Base-by-base conservation (phyloP, 2,797 vertebrate genomes). In the Benthosema pterotum region DNA sequence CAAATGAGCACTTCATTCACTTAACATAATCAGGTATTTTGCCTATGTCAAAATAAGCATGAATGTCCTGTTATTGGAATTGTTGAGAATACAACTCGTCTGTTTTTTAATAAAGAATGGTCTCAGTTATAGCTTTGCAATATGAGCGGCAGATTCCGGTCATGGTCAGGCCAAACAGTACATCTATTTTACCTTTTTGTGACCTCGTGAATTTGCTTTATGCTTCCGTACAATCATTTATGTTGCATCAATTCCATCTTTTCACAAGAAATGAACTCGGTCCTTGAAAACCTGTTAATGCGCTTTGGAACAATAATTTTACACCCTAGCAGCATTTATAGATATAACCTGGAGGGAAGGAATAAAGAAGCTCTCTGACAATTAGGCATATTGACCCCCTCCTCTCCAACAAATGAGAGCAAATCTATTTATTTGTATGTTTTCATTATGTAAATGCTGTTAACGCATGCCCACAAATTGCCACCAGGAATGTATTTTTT, bases 401-500 rank as follows among this genome's bases (percentile, higher is more conserved):
- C 94, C 94, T 95, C 92, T 89, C 93, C 91, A 92, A 94, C 95
- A 98, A 98, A 98, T 97, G 96, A 96, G 94, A 94, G 93, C 91
- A 87, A 93, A 95, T 91, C 95, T 96, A 97, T 99, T 99, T 96
- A 95, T 95, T 96, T 98, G 96, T 97, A 95, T 97, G 95, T 98
- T 99, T 98, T 99, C 97, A 99, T 98, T 99, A 98, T 99, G 97
- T 96, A 98, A 99, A 99, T 97, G 96, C 94, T 95, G 95, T 95
- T 97, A 98, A 95, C 94, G 94, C 95, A 95, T 95, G 95, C 95
- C 95, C 95, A 94, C 95, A 96, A 95, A 97, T 96, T 96, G 97
- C 97, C 96, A 98, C 93, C 93, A 98, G 96, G 96, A 94, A 98
- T 95, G 94, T 95, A 93, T 95, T 97, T 93, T 96, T 98, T 96